A percentile compares a stretch with the other conserved stretches of the same genome.
These are phyloP conservation scores for Hirtodrosophila duncani DNA, from an alignment of 2,888 invertebrate genomes.

Conservation along the genomic window DNA sequence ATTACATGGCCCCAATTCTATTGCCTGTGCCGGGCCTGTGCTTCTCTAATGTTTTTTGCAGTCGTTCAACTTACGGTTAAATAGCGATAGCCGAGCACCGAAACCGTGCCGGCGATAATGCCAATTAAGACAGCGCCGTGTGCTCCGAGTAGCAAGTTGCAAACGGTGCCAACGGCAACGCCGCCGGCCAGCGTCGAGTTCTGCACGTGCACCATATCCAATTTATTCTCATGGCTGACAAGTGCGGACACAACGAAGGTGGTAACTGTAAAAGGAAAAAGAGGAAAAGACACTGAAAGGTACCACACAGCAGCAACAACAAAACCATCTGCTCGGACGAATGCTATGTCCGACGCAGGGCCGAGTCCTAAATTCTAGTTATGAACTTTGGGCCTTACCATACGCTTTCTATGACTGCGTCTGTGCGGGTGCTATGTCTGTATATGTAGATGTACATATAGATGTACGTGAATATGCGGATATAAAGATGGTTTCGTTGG, in stretches of 20 bases:
- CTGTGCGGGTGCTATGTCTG: no score
- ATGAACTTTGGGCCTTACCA: no score
- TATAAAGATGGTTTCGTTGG: no score
- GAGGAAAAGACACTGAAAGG: background rate
- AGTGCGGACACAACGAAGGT: slow-evolving; percentile 91
- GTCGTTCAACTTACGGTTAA: slow-evolving; percentile 82
- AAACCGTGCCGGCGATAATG: slow-evolving; percentile 86
- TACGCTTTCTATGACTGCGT: no score
- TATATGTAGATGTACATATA: no score
- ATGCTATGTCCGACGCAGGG: no score
- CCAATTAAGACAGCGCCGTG: slow-evolving; percentile 91
- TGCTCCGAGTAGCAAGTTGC: slow-evolving; percentile 89
- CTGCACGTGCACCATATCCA: slow-evolving; percentile 95
- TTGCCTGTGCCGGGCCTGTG: slow-evolving; percentile 1
- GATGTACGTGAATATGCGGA: no score
- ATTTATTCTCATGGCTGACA: slow-evolving; percentile 85
- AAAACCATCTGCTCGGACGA: no score
- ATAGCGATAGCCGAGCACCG: slow-evolving; percentile 88
- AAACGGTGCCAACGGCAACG: slow-evolving; percentile 92
- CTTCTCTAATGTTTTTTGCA: slow-evolving; percentile 10
- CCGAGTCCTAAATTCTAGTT: no score
- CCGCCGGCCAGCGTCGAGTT: slow-evolving; percentile 96
- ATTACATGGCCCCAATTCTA: slow-evolving; percentile 18
- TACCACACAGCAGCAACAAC: background rate
- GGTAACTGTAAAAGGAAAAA: slow-evolving; percentile 80